These are phyloP conservation scores for Megalonaias nervosa DNA, from an alignment of 1,140 invertebrate species.

Conservation along the genomic window DNA sequence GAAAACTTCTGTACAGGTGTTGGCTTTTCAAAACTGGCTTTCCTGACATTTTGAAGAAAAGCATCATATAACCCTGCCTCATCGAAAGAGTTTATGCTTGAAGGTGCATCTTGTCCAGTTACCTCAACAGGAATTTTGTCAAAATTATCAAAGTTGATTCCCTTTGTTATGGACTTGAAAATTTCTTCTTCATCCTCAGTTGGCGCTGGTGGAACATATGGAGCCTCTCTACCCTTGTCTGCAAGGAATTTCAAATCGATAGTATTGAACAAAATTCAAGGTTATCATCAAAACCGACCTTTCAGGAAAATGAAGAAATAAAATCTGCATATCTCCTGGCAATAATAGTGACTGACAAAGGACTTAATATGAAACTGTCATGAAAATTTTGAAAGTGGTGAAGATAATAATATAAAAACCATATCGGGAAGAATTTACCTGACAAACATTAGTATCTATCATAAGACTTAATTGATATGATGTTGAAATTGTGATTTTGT, in stretches of 20 bases:
- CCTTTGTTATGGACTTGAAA: conserved; percentile 82
- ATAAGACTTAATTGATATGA: too few species aligned
- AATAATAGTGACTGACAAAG: too few species aligned
- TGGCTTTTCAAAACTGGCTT: conserved; percentile 87
- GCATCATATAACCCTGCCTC: conserved; percentile 78
- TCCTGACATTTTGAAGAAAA: conserved; percentile 84
- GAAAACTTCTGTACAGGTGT: conserved; percentile 95
- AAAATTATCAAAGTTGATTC: conserved; percentile 93
- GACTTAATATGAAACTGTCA: too few species aligned
- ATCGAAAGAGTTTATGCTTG: conserved; percentile 81
- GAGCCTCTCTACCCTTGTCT: conserved; percentile 45
- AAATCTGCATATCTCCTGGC: too few species aligned
- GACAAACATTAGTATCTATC: too few species aligned
- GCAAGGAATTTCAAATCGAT: not conserved
- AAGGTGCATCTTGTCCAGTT: conserved; percentile 78
- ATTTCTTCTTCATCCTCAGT: conserved; percentile 79
- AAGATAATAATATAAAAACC: too few species aligned
- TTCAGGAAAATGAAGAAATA: too few species aligned
- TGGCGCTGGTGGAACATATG: conserved; percentile 83
- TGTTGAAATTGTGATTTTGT: too few species aligned
- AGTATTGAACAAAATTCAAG: too few species aligned
- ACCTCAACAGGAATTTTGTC: conserved; percentile 87
- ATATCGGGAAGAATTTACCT: too few species aligned
- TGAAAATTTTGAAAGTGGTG: too few species aligned
- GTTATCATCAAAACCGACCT: too few species aligned